Evolutionary conservation across 1,140 invertebrate species (phyloP), one percentile per base, ranked within the genome.

Genomic region (Asbolus verrucosus): DNA sequence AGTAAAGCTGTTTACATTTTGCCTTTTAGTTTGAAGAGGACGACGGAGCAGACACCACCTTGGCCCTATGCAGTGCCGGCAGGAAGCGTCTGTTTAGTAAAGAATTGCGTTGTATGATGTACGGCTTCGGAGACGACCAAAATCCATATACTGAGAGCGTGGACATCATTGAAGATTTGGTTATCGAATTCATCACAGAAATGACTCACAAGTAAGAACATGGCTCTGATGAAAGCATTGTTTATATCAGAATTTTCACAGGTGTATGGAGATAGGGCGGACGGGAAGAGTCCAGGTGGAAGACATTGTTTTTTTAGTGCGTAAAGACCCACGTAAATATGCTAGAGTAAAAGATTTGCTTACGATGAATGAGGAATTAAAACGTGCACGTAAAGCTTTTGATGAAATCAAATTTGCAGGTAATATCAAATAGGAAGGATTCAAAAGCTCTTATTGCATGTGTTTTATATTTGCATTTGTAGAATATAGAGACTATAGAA

Each of bases 101-200:
- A 81, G 94, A 96, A 83, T 82, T 99, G 36, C 86, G 97, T 30
- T 98, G 97, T 78, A 99, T 99, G 97, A 98, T 99, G 95, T 99
- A 97, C 83, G 98, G 98, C 0, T 99, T 99, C 87, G 98, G 98
- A n/a, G 98, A 99, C 84, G 97, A 99, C 82, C 93, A 97, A 81
- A 98, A 99, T 86, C 97, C 98, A 0, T 99, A 98, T 77, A 98
- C 97, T 16, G 97, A 99, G 85, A 98, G 96, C 81, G 97, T 99
- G 0, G 98, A 99, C 80, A 86, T 98, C 33, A 84, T 99, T 8
- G 98, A 99, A 85, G 96, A 99, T 85, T 83, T 99, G 18, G 97
- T 99, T 0, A 96, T 99, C 72, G 96, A 99, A 85, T 99, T 96
- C 82, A 97, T 99, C 15, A 95, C 94, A 2, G 95, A 98, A 86